Evolutionary conservation across 2,888 invertebrate genomes (phyloP), one percentile per base, ranked within the genome.

Genomic region (Stenoptilia bipunctidactyla): DNA sequence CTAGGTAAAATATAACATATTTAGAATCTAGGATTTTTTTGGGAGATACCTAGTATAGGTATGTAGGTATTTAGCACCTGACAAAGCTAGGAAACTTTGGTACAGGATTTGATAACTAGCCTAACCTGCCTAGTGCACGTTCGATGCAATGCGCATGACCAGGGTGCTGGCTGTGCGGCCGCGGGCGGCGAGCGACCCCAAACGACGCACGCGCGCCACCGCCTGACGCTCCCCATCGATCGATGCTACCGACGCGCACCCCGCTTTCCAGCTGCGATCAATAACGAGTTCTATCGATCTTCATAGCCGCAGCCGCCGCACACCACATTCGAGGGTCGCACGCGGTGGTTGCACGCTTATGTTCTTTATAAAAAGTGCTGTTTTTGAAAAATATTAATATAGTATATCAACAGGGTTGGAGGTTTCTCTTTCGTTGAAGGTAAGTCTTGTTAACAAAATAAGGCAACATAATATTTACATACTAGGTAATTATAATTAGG

Each of bases 231-330:
- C 61, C 59, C 64, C 52, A 52, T 56, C 65, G 82, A 88, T 90
- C 90, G 89, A 90, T 90, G 87, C 86, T 89, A 90, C 90, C 90
- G 89, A 90, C 87, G 89, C 87, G 87, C 88, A 87, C 86, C 88
- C 88, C 87, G 88, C 89, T 89, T 66, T 67, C 85, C 77, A 82
- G 71, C 71, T 77, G 84, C 84, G 87, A 88, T 89, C 89, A 89
- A 90, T 90, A 89, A 86, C 20, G 71, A 86, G 86, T 86, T 87
- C 84, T 86, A 90, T 90, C 89, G 90, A 90, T 90, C 89, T 89
- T 88, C 75, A 76, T 66, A 86, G 86, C 85, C 86, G 85, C 86
- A 85, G 86, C 85, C 85, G 85, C 84, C 85, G 82, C 82, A 82
- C 69, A 79, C 66, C 54, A 59, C 53, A 69, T 58, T 61, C 55